These are phyloP conservation scores for Beris morrisii DNA, from an alignment of 2,888 invertebrate species.

Conservation along the genomic window DNA sequence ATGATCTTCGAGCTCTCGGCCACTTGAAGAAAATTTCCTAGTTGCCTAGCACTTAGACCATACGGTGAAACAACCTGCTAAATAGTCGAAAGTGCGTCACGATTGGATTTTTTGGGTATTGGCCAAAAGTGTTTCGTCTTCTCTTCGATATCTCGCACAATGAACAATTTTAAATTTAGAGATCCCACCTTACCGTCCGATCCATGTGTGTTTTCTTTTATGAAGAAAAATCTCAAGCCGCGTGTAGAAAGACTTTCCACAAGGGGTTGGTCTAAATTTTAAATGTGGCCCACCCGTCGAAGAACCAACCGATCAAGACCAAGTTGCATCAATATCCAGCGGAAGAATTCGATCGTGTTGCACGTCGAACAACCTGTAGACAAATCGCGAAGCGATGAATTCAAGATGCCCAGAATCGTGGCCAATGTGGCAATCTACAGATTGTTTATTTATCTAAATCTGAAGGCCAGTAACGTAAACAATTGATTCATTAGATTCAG, in stretches of 20 bases:
- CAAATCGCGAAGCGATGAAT: slow-evolving; percentile 8
- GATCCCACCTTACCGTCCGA: slow-evolving; percentile 1
- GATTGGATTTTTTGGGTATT: slow-evolving; percentile 30
- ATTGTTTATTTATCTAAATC: slow-evolving; percentile 25
- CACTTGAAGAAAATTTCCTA: background rate
- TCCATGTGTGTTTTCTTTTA: slow-evolving; percentile 9
- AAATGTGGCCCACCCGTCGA: background rate
- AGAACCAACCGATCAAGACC: too few species aligned
- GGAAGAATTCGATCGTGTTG: background rate
- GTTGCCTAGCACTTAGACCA: background rate
- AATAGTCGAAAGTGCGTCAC: slow-evolving; percentile 37
- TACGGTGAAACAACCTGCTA: slow-evolving; percentile 41
- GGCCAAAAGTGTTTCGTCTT: slow-evolving; percentile 25
- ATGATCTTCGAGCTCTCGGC: slow-evolving; percentile 11
- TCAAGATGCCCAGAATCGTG: slow-evolving; percentile 23
- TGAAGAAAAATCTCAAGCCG: background rate
- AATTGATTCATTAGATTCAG: slow-evolving; percentile 21
- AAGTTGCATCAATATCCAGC: background rate
- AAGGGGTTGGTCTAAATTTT: background rate
- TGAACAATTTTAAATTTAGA: slow-evolving; percentile 26
- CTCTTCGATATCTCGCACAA: background rate
- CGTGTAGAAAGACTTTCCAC: slow-evolving; percentile 7
- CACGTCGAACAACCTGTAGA: slow-evolving; percentile 3
- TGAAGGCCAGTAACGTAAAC: slow-evolving; percentile 29
- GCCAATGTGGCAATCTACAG: slow-evolving; percentile 17